A percentile compares a stretch with the other conserved stretches of the same genome.
Evolutionary conservation across 2,113 vertebrate species (phyloP).

Genomic region (Erythrolamprus reginae): DNA sequence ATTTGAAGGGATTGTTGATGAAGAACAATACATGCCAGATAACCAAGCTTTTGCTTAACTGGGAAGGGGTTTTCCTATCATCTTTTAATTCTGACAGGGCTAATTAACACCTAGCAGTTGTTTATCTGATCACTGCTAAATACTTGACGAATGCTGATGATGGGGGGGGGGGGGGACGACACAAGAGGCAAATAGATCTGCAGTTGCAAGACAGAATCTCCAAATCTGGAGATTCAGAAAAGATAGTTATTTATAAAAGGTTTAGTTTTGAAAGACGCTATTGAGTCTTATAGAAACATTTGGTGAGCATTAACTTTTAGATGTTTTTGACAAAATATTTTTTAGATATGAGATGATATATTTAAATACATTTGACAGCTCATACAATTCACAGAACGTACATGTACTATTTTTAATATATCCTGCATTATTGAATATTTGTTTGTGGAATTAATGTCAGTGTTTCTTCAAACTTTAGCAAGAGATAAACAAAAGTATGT

Average conservation of each 20-base stretch:
- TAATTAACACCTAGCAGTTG: constrained; percentile 24
- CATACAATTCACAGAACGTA: not conserved
- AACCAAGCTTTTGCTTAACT: constrained; percentile 3
- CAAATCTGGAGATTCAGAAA: not conserved
- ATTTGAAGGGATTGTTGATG: constrained; percentile 6
- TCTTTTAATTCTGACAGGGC: constrained; percentile 15
- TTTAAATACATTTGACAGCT: not conserved
- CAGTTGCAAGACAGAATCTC: not conserved
- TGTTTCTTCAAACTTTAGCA: not conserved
- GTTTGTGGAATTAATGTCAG: not conserved
- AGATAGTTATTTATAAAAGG: not conserved
- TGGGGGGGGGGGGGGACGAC: not conserved
- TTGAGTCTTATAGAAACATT: not conserved
- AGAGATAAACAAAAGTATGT: not conserved
- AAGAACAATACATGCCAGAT: constrained; percentile 12
- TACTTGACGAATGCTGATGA: constrained; percentile 7
- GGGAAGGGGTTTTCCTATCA: constrained; percentile 12
- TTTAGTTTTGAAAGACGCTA: constrained; percentile 29
- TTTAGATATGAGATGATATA: constrained; percentile 1
- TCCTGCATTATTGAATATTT: not conserved
- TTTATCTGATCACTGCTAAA: constrained; percentile 27
- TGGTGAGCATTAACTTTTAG: constrained; percentile 46
- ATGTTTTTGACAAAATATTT: constrained; percentile 34
- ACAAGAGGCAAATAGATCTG: not conserved
- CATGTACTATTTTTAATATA: not conserved